Conservation (phyloP, 2,113 vertebrate species). For the Gallinago jamesoni region DNA sequence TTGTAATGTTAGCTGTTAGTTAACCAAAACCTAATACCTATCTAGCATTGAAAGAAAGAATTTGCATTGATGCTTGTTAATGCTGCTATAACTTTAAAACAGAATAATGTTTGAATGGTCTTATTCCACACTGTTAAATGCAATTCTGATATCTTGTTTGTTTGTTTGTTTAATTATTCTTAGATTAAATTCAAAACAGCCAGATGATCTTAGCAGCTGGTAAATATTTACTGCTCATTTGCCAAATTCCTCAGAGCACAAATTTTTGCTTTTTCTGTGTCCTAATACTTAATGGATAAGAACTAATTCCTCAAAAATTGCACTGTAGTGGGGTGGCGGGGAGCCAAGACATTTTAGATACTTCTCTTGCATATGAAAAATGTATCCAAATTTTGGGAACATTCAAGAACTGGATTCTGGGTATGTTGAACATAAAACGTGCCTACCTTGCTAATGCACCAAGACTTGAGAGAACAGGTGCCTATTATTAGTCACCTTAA, state of each 20-base stretch:
- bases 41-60: neutral
- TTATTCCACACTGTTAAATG: conserved; percentile 35
- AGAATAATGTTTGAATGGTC: neutral
- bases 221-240: conserved; percentile 64
- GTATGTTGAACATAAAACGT: neutral
- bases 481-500: neutral
- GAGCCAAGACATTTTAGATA: neutral
- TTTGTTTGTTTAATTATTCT: conserved; percentile 51
- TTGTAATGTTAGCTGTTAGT: neutral
- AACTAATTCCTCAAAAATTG: neutral
- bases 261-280: neutral
- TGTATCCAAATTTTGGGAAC: neutral
- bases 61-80: neutral
- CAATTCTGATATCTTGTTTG: conserved; percentile 2
- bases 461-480: neutral
- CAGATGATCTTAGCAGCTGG: conserved; percentile 58
- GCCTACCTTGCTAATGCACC: neutral
- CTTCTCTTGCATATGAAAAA: neutral
- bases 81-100: neutral
- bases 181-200: conserved; percentile 55
- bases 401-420: neutral
- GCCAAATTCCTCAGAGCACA: conserved; percentile 46
- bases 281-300: conserved; percentile 1
- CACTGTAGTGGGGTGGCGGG: neutral
- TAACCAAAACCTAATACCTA: conserved; percentile 18